Evolutionary conservation across 37 sponge, comb jelly and placozoan genomes (phyloP).

Genomic region (Spongilla lacustris): DNA sequence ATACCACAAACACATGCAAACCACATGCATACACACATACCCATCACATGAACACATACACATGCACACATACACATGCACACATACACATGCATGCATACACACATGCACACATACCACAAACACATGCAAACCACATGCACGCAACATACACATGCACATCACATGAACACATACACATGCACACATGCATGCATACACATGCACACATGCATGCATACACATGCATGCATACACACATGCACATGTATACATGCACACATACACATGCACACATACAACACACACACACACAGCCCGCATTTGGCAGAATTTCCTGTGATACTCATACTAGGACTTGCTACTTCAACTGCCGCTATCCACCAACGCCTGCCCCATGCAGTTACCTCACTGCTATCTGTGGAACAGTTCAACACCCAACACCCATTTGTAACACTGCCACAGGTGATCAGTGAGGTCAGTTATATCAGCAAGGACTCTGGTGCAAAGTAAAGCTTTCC

Average conservation of each 20-base stretch:
- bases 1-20: too few relatives aligned
- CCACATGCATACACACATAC: too few relatives aligned
- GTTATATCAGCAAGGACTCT: not conserved
- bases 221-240: too few relatives aligned
- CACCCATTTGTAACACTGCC: conserved; percentile 36
- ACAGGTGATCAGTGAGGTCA: conserved; percentile 43
- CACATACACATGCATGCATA: conserved; percentile 18
- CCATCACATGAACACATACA: not conserved
- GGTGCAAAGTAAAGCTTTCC: not conserved
- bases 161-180: not conserved
- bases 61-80: conserved; percentile 19
- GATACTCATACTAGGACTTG: conserved; percentile 68
- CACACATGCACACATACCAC: not conserved
- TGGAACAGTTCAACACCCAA: conserved; percentile 59
- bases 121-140: too few relatives aligned
- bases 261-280: not conserved
- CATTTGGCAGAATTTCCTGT: conserved; percentile 62
- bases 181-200: not conserved
- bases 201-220: too few relatives aligned
- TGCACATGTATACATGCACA: too few relatives aligned
- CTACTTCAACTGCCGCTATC: conserved; percentile 52
- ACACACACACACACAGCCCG: conserved; percentile 39
- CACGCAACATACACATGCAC: not conserved
- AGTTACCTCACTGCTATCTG: conserved; percentile 46
- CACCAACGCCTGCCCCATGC: conserved; percentile 54